Evolutionary conservation across 2,888 invertebrate genomes (phyloP).

Genomic region (Ommatoiulus sabulosus): DNA sequence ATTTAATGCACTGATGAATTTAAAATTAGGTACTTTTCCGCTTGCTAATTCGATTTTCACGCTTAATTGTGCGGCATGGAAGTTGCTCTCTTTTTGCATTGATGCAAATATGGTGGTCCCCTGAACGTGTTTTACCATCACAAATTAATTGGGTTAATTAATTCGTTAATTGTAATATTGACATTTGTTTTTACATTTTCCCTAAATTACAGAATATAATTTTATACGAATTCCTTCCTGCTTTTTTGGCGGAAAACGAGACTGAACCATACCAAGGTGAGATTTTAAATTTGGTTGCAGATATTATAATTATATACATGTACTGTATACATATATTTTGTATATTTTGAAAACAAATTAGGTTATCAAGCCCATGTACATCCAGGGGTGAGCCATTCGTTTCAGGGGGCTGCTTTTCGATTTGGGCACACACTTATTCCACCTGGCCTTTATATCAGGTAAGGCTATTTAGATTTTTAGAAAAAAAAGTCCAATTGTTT

Average conservation of each 20-base stretch:
- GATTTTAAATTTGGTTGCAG: slow-evolving; percentile 37
- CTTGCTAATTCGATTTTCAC: background rate
- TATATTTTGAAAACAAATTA: slow-evolving; percentile 66
- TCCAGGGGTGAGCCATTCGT: slow-evolving; percentile 95
- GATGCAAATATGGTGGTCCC: background rate
- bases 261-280: slow-evolving; percentile 50
- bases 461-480: slow-evolving; percentile 51
- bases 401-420: slow-evolving; percentile 95
- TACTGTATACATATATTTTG: background rate
- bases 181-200: background rate
- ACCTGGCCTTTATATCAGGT: slow-evolving; percentile 79
- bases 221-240: slow-evolving; percentile 95
- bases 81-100: background rate
- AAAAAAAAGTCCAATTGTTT: too few relatives aligned
- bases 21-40: background rate
- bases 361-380: slow-evolving; percentile 94
- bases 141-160: slow-evolving; percentile 48
- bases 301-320: background rate
- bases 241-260: slow-evolving; percentile 77
- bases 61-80: background rate
- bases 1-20: background rate
- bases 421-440: slow-evolving; percentile 97
- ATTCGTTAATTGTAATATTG: background rate
- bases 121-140: slow-evolving; percentile 1
- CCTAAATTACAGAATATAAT: slow-evolving; percentile 82